Base-by-base conservation (phyloP, 2,888 invertebrate genomes). In the Aphidoletes aphidimyza region DNA sequence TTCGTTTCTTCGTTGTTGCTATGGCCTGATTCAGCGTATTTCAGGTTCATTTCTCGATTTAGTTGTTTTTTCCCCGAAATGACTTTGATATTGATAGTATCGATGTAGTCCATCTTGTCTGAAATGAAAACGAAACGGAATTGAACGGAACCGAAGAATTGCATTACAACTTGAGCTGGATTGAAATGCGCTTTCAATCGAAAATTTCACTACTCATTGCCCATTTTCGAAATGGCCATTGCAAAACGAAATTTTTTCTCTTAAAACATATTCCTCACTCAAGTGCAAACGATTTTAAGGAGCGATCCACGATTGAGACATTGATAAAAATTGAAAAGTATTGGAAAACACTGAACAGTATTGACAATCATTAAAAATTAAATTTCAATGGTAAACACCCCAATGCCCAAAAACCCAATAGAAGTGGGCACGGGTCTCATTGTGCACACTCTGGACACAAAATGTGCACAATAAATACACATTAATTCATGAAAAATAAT, bases 21-120 rank as follows among this genome's bases (percentile, higher is more conserved):
- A n/a, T n/a, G n/a, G 69, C 30, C 69, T n/a, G 30, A 30, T 69
- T 26, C 34, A 30, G 30, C 26, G 22, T 8, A 3, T 22, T 1
- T 34, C 14, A 14, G 26, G 30, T 69, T 69, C 69, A 69, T 69
- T 69, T 81, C 37, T 81, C 81, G 36, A 69, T 69, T 69, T 69
- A 30, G 14, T 69, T 36, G 1, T 69, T 69, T 59, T 22, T 47
- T 47, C 19, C 19, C 47, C 2, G 3, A 22, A 37, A 36, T 2
- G 81, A 81, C 81, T 81, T 81, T 81, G 81, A 81, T 81, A 37
- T 81, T 37, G 81, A 81, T 81, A n/a, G 22, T 81, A 37, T 37
- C 81, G 37, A 11, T 36, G 81, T 37, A 37, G 81, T 81, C 81
- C 81, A 81, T 36, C 36, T 78, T 19, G 6, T 81, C 9, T 81